Evolutionary conservation across 2,113 vertebrate species (phyloP).

Genomic region (Sprattus sprattus): DNA sequence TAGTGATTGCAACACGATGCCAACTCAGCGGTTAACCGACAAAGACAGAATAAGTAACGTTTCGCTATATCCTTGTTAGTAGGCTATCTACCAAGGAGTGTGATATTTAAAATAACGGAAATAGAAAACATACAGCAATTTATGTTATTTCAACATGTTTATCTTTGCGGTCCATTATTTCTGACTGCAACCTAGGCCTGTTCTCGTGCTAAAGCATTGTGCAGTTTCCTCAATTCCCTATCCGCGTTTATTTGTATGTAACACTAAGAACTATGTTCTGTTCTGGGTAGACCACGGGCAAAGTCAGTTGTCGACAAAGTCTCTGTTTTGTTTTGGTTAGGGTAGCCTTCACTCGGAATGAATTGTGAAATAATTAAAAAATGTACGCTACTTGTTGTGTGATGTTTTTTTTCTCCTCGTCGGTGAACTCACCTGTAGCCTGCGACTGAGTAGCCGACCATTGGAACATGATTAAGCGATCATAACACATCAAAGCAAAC

Average conservation of each 20-base stretch:
- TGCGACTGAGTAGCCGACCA: not conserved
- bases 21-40: conserved; percentile 4
- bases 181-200: conserved; percentile 42
- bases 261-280: not conserved
- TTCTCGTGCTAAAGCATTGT: conserved; percentile 9
- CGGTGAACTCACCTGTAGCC: conserved; percentile 41
- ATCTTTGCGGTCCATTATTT: conserved; percentile 23
- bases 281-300: not conserved
- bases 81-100: not conserved
- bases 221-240: not conserved
- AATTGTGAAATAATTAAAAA: not conserved
- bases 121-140: not conserved
- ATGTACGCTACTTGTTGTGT: not conserved
- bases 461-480: not conserved
- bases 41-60: not conserved
- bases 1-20: conserved; percentile 53
- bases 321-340: not conserved
- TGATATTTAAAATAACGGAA: not conserved
- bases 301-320: not conserved
- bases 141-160: not conserved
- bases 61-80: not conserved
- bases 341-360: not conserved
- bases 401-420: not conserved
- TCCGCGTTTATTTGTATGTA: not conserved
- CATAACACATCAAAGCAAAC: not conserved